Conservation (phyloP, 2,797 vertebrate genomes). For the Pseudochromis fuscus region DNA sequence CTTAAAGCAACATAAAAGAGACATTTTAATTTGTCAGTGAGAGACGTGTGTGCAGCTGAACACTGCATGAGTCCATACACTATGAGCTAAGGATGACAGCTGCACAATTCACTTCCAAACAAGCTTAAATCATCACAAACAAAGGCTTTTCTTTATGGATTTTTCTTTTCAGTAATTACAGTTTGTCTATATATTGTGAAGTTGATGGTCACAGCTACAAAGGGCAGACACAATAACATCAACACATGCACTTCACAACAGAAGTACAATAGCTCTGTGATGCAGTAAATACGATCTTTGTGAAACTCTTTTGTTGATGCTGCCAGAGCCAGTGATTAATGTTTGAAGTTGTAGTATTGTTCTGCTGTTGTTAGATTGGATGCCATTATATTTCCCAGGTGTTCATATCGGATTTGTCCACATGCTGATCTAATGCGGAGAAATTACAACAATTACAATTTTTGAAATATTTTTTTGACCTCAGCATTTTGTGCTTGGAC, state of each 20-base stretch:
- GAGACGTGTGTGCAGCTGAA: constrained; percentile 10
- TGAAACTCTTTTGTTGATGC: constrained; percentile 11
- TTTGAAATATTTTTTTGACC: too few species aligned
- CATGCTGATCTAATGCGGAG: constrained; percentile 13
- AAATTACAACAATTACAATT: too few species aligned
- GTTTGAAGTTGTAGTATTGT: constrained; percentile 3
- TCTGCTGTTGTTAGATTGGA: not conserved
- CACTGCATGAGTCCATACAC: constrained; percentile 11
- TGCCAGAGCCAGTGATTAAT: constrained; percentile 25
- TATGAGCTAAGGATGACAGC: constrained; percentile 29
- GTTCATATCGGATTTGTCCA: constrained; percentile 10
- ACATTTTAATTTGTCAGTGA: constrained; percentile 20
- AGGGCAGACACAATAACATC: not conserved
- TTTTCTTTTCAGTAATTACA: constrained; percentile 22
- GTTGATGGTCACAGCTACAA: constrained; percentile 4
- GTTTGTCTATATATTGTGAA: constrained; percentile 21
- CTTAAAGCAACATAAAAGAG: constrained; percentile 21
- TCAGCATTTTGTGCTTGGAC: constrained; percentile 15
- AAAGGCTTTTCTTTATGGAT: constrained; percentile 20
- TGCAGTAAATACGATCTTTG: not conserved
- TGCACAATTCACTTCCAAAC: constrained; percentile 7
- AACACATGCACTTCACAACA: not conserved
- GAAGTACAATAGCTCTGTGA: constrained; percentile 5
- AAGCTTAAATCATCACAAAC: constrained; percentile 17
- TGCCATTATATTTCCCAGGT: not conserved